Conservation (phyloP, 2,797 vertebrate genomes). For the Apogon talboti region DNA sequence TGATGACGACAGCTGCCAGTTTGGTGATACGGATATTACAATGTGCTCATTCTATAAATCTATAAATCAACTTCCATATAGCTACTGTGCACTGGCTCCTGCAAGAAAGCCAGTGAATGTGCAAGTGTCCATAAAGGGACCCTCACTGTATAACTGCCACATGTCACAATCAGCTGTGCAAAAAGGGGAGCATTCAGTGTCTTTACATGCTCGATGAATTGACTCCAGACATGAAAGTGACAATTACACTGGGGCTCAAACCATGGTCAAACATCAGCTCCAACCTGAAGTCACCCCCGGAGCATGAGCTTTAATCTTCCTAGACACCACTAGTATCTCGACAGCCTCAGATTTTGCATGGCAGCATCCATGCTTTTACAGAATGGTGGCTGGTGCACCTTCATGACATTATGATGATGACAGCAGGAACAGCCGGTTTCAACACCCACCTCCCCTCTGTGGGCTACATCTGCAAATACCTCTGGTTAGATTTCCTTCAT, state of each 20-base stretch:
- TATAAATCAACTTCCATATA: slow-evolving; percentile 7
- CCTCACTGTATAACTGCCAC: slow-evolving; percentile 32
- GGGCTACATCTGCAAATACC: slow-evolving; percentile 33
- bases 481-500: slow-evolving; percentile 46
- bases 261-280: slow-evolving; percentile 23
- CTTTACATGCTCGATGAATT: slow-evolving; percentile 19
- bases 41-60: slow-evolving; percentile 7
- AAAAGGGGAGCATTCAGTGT: slow-evolving; percentile 20
- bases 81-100: slow-evolving; percentile 7
- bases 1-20: slow-evolving; percentile 11
- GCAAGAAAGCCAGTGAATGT: slow-evolving; percentile 5
- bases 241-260: slow-evolving; percentile 25
- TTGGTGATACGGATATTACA: not conserved
- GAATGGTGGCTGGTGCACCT: slow-evolving; percentile 32
- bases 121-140: slow-evolving; percentile 45
- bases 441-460: slow-evolving; percentile 41
- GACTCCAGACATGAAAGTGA: slow-evolving; percentile 20
- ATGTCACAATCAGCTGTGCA: slow-evolving; percentile 60
- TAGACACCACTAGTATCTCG: slow-evolving; percentile 13
- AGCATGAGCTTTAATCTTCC: slow-evolving; percentile 6
- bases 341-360: slow-evolving; percentile 56
- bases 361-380: slow-evolving; percentile 46
- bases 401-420: slow-evolving; percentile 52
- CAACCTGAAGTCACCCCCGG: slow-evolving; percentile 15
- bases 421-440: slow-evolving; percentile 41